A percentile compares a stretch with the other conserved stretches of the same genome.
Conservation (phyloP, 2,797 vertebrate genomes). For the Catharus ustulatus region DNA sequence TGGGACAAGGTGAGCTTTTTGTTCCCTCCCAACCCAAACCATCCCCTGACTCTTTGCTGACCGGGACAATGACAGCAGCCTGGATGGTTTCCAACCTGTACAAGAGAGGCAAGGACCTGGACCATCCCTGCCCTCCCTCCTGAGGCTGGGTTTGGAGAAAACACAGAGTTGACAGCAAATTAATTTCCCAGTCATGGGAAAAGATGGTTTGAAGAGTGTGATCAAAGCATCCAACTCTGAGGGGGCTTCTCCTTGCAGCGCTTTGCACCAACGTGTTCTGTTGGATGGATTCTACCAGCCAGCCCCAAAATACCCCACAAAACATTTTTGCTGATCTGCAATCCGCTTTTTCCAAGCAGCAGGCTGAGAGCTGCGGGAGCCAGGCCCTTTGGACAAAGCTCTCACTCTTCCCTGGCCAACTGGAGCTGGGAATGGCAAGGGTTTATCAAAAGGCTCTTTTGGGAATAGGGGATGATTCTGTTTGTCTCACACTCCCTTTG, state of each 20-base stretch:
- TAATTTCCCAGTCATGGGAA: no score
- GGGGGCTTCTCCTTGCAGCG: neutral
- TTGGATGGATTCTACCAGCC: neutral
- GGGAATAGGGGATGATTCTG: neutral
- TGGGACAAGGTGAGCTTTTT: neutral
- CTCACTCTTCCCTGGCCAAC: neutral
- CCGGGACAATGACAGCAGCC: rapidly evolving
- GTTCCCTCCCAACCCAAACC: neutral
- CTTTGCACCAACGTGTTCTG: rapidly evolving
- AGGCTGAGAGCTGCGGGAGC: rapidly evolving
- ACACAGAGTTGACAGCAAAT: no score
- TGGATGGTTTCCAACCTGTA: neutral
- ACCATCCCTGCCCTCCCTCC: neutral
- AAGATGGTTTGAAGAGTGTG: rapidly evolving
- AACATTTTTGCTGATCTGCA: neutral
- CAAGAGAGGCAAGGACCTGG: rapidly evolving
- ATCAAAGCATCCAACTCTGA: rapidly evolving
- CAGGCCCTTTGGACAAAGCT: neutral
- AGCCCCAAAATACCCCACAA: neutral
- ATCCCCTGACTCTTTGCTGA: neutral
- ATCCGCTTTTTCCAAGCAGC: neutral
- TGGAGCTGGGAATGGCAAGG: neutral
- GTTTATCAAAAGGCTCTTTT: neutral
- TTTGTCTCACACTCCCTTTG: neutral
- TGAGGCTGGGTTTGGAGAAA: neutral